Evolutionary conservation across 1,140 invertebrate species (phyloP), one percentile per base, ranked within the genome.

Genomic region (Teleopsis dalmanni): DNA sequence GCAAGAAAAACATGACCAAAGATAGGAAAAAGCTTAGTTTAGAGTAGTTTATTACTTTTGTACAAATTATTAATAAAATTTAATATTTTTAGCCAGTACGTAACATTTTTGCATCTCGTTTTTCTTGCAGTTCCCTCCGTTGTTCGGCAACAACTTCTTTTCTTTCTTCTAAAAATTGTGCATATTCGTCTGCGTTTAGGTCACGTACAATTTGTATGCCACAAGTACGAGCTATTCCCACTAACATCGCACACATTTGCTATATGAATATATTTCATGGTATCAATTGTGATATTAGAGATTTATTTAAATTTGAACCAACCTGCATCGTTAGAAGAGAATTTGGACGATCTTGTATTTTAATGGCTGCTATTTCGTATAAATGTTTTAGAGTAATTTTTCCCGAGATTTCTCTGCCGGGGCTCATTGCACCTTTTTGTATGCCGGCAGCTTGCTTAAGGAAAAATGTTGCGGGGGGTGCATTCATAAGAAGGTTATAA

Each of bases 331-430:
- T 72, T 10, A 80, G 62, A 22, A 82, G 73, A 47, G 83, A 77
- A 55, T 87, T 76, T 10, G 81, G 71, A 21, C 87, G 85, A 76
- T 99, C 96, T 70, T 87, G 67, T 13, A 80, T 76, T 75, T 99
- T 99, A 3, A 99, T 89, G 73, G 84, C 81, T 1, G 96, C 95
- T 63, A 99, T 99, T 82, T 99, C 96, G 75, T 98, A 99, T 25
- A 99, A 72, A 75, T 99, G 96, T 72, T 97, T 98, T 0, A 95
- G 62, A 2, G 93, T 93, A 41, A 99, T 80, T 76, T 87, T 95
- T 0, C 96, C 96, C 60, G 82, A 78, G 14, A 85, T 73, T 75
- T 98, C 92, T 55, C 71, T 78, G 82, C 88, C 78, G 59, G 80
- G 78, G 54, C 81, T 70, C 84, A 91, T 90, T 21, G 87, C 82